These are phyloP conservation scores for Hycleus cichorii DNA, from an alignment of 1,140 invertebrate species.

Conservation along the genomic window DNA sequence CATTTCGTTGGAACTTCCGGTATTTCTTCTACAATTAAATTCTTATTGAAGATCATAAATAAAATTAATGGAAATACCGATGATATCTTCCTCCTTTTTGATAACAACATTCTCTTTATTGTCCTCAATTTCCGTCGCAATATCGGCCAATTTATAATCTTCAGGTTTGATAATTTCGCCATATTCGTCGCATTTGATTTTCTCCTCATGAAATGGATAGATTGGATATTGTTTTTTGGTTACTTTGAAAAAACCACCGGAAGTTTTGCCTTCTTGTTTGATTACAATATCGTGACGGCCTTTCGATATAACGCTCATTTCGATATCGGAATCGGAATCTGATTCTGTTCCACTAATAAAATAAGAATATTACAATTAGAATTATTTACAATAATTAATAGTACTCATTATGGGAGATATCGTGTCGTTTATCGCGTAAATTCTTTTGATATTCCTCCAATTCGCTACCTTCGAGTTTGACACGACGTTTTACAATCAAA, in stretches of 20 bases:
- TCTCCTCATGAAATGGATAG: conserved; percentile 93
- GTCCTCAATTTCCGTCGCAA: conserved; percentile 51
- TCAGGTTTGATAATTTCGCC: conserved; percentile 87
- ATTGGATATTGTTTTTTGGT: conserved; percentile 92
- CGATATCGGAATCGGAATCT: conserved; percentile 81
- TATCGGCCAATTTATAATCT: conserved; percentile 78
- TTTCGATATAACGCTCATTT: conserved; percentile 66
- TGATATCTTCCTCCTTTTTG: conserved; percentile 48
- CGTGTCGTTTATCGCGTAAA: conserved; percentile 51
- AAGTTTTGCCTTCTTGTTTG: conserved; percentile 63
- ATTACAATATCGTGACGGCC: conserved; percentile 87
- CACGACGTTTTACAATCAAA: conserved; percentile 65
- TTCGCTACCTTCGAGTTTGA: conserved; percentile 84
- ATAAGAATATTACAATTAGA: conserved; percentile 9
- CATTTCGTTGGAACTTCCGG: conserved; percentile 86
- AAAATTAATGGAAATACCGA: conserved; percentile 23
- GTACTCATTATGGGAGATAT: conserved; percentile 43
- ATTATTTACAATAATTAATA: neutral
- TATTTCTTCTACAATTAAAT: conserved; percentile 46
- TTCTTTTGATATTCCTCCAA: conserved; percentile 80
- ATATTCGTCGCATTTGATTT: conserved; percentile 89
- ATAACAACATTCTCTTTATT: conserved; percentile 64
- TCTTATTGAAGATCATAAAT: neutral
- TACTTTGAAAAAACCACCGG: conserved; percentile 80
- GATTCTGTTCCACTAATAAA: conserved; percentile 60